These are phyloP conservation scores for Drosophila emarginata DNA, from an alignment of 2,888 invertebrate genomes.

Conservation along the genomic window DNA sequence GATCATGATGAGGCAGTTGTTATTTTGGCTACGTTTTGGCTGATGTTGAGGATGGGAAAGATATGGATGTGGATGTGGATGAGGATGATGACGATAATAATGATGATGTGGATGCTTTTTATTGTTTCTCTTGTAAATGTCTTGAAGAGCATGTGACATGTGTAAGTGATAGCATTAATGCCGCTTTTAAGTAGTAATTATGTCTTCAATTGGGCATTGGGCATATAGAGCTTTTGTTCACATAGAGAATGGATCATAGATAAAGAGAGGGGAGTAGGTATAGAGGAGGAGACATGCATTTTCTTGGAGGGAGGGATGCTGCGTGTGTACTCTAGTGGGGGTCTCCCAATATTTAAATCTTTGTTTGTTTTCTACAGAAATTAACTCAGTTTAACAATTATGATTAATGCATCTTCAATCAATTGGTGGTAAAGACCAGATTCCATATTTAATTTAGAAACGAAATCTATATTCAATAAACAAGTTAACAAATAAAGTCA, in stretches of 20 bases:
- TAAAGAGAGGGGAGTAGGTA: slow-evolving; percentile 2
- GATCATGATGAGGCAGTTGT: slow-evolving; percentile 73
- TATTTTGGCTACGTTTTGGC: slow-evolving; percentile 49
- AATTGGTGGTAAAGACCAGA: not conserved
- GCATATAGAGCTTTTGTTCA: slow-evolving; percentile 28
- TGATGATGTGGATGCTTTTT: slow-evolving; percentile 36
- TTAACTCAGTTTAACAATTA: not conserved
- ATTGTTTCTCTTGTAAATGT: slow-evolving; percentile 69
- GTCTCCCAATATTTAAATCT: not conserved
- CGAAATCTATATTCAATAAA: no score
- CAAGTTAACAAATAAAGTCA: no score
- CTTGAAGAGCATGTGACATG: slow-evolving; percentile 72
- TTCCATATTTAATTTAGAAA: not conserved
- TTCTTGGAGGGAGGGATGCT: slow-evolving; percentile 1
- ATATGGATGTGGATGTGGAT: slow-evolving; percentile 45
- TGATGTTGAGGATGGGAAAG: slow-evolving; percentile 53
- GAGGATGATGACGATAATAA: slow-evolving; percentile 39
- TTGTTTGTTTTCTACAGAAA: slow-evolving; percentile 2
- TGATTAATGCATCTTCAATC: not conserved
- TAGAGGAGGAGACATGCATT: not conserved
- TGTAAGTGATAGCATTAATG: slow-evolving; percentile 78
- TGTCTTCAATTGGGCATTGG: slow-evolving; percentile 70
- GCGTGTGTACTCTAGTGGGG: not conserved
- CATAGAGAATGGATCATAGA: not conserved
- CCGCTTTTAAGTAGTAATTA: slow-evolving; percentile 78